These are phyloP conservation scores for Sula dactylatra DNA, from an alignment of 2,113 vertebrate species.

Conservation along the genomic window DNA sequence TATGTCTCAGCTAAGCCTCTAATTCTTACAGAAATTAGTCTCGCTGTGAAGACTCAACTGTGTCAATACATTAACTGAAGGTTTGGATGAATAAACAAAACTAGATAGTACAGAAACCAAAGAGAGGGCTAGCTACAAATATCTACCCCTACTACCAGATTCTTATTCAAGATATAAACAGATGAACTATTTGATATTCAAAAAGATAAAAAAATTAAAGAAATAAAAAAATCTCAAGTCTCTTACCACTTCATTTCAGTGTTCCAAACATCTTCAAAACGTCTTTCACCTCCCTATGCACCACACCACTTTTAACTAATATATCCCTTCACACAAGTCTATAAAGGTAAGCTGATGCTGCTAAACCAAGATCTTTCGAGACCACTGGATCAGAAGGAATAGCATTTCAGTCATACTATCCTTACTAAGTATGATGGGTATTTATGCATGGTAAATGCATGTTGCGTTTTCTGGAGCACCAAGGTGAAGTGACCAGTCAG, in stretches of 20 bases:
- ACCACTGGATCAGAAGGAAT: no score
- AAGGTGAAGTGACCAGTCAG: fast-evolving
- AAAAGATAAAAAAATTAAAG: background rate
- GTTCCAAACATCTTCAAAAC: background rate
- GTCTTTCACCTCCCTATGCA: background rate
- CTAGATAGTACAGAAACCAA: background rate
- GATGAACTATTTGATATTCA: background rate
- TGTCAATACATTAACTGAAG: background rate
- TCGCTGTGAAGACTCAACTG: background rate
- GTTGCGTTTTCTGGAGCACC: background rate
- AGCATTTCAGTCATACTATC: fast-evolving
- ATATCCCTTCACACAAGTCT: background rate
- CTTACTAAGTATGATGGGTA: fast-evolving
- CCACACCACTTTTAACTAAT: background rate
- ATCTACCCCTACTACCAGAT: background rate
- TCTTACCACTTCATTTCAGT: background rate
- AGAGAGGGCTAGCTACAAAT: background rate
- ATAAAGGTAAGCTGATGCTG: background rate
- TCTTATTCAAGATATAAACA: background rate
- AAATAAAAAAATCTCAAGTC: background rate
- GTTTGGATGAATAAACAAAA: background rate
- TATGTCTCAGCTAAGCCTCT: background rate
- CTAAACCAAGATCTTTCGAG: background rate
- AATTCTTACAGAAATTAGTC: background rate
- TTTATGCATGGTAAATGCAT: fast-evolving